Evolutionary conservation across 2,797 vertebrate genomes (phyloP), one percentile per base, ranked within the genome.

Genomic region (Urocyon cinereoargenteus): DNA sequence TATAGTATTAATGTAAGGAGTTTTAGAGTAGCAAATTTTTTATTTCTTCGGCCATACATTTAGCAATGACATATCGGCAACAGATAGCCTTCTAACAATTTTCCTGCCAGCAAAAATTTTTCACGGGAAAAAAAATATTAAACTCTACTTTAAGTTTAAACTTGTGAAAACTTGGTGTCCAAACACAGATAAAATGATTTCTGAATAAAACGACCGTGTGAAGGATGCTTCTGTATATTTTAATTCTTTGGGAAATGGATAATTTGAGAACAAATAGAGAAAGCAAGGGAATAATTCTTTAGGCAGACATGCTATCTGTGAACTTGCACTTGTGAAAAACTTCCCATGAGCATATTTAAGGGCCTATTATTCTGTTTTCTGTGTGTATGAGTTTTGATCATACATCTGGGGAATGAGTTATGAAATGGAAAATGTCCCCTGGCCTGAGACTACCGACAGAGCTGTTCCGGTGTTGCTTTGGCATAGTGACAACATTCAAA

Each of bases 371-470:
- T 93, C 6, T 89, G 19, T 86, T 75, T 97, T 31, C 26, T 90
- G 10, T 90, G 93, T 94, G 70, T 79, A 92, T 91, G 68, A 77
- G 12, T 24, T 49, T 5, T 64, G 77, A 97, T 75, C 77, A 83
- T 70, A 72, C 34, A 96, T 94, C 72, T 98, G 90, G 88, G 83
- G 93, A 97, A 94, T 57, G 78, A 78, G 72, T 95, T 94, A 78
- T 55, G 96, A 97, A 97, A 89, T 18, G 61, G 88, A 97, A 94
- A 95, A 95, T 81, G 77, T 95, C 95, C 81, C 18, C 36, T 95
- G 61, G 92, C 68, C 83, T 66, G 91, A 97, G 55, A 95, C 55
- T 81, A 92, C 55, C 96, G 95, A 94, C 84, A 84, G 87, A 92
- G 66, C 31, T 91, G 45, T 96, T 88, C 51, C n/a, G 66, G 96